Evolutionary conservation across 1,140 invertebrate species (phyloP).

Genomic region (Lamellibrachia luymesi): DNA sequence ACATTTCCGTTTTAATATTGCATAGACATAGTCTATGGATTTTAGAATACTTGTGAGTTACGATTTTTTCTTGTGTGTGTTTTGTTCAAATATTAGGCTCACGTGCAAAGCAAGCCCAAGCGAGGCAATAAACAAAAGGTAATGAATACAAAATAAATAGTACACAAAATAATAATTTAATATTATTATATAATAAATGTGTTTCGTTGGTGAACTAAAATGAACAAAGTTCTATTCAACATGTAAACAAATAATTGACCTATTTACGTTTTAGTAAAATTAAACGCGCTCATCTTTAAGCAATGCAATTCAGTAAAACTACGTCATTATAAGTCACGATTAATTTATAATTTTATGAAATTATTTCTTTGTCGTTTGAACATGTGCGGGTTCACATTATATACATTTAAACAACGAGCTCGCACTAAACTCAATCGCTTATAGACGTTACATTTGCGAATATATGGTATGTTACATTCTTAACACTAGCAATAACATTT

Average conservation of each 20-base stretch:
- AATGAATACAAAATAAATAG: too few relatives aligned
- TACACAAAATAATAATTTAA: not conserved
- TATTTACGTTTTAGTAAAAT: not conserved
- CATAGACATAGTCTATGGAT: too few relatives aligned
- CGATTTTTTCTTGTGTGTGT: too few relatives aligned
- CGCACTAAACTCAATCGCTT: not conserved
- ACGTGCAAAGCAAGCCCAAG: too few relatives aligned
- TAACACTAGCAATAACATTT: not conserved
- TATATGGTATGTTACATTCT: not conserved
- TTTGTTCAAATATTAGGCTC: too few relatives aligned
- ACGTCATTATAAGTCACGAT: not conserved
- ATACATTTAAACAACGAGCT: not conserved
- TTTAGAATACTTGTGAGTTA: too few relatives aligned
- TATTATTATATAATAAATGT: not conserved
- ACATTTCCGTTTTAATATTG: too few relatives aligned
- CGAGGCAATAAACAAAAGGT: too few relatives aligned
- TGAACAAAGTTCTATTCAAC: not conserved
- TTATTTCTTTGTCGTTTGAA: not conserved
- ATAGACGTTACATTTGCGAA: not conserved
- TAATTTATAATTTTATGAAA: not conserved
- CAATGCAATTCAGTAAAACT: too few relatives aligned
- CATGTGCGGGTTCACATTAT: not conserved
- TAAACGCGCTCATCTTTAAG: not conserved
- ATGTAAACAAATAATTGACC: not conserved
- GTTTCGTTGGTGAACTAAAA: not conserved